Conservation (phyloP, 2,113 vertebrate species). For the Chitala chitala region DNA sequence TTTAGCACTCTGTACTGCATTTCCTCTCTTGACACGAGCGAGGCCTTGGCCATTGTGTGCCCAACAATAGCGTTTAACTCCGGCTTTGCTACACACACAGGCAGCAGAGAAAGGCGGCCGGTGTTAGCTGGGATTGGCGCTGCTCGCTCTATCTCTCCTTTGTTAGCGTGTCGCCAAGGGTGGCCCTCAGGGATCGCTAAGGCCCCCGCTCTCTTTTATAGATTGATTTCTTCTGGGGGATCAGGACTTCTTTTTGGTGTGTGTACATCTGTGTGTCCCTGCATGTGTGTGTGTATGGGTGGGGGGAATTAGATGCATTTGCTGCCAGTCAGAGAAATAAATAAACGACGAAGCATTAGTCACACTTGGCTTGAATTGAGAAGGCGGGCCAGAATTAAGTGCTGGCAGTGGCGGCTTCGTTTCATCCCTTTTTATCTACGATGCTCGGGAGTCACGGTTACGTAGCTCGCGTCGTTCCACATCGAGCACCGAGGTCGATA, state of each 20-base stretch:
- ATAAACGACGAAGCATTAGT: constrained; percentile 18
- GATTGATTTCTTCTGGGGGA: constrained; percentile 35
- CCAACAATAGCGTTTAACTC: constrained; percentile 27
- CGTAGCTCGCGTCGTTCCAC: not conserved
- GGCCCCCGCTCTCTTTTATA: constrained; percentile 25
- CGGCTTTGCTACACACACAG: not conserved
- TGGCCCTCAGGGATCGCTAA: not conserved
- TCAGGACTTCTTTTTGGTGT: constrained; percentile 13
- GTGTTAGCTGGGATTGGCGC: constrained; percentile 23
- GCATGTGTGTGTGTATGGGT: no score
- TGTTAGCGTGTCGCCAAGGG: constrained; percentile 23
- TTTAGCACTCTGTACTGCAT: not conserved
- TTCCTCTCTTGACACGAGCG: constrained; percentile 16
- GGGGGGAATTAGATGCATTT: not conserved
- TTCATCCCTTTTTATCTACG: constrained; percentile 17
- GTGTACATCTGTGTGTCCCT: no score
- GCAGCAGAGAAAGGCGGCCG: constrained; percentile 6
- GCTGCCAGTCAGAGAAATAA: constrained; percentile 15
- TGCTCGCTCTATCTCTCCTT: constrained; percentile 1
- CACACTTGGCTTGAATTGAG: constrained; percentile 15
- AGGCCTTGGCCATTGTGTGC: constrained; percentile 24
- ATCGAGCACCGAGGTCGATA: not conserved
- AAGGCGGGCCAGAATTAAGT: constrained; percentile 4
- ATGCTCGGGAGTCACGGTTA: not conserved
- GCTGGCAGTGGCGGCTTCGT: not conserved